These are phyloP conservation scores for Crax fasciolata DNA, from an alignment of 2,797 vertebrate genomes.

Conservation along the genomic window DNA sequence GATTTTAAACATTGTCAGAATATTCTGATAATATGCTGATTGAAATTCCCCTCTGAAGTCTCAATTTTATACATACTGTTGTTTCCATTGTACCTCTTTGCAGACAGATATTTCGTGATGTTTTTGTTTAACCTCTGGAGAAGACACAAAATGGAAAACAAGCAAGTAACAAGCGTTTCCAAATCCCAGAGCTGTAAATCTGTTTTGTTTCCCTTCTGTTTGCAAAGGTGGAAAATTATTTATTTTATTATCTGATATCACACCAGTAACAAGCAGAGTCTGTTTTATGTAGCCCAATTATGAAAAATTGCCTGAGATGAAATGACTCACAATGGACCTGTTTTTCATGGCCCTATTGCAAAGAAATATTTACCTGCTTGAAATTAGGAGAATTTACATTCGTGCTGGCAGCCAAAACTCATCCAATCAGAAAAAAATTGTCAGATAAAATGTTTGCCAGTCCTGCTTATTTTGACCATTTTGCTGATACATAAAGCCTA, in stretches of 20 bases:
- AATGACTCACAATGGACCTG: conserved; percentile 53
- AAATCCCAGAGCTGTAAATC: conserved; percentile 66
- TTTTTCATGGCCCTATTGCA: conserved; percentile 37
- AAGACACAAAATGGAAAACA: conserved; percentile 61
- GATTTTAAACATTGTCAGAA: conserved; percentile 54
- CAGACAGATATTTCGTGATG: conserved; percentile 44
- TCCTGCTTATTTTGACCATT: not conserved
- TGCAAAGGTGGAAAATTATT: conserved; percentile 66
- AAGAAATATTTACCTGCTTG: conserved; percentile 46
- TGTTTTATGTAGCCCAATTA: conserved; percentile 69
- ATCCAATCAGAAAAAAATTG: not conserved
- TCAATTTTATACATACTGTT: conserved; percentile 42
- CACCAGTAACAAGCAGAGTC: conserved; percentile 52
- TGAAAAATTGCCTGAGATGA: conserved; percentile 63
- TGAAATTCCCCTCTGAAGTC: conserved; percentile 57
- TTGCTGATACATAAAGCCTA: not conserved
- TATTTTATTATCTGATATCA: conserved; percentile 69
- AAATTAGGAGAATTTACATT: conserved; percentile 5
- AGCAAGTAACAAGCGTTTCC: conserved; percentile 68
- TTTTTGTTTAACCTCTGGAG: conserved; percentile 72
- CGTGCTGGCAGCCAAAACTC: not conserved
- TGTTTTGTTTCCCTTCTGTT: conserved; percentile 57
- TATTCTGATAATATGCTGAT: conserved; percentile 42
- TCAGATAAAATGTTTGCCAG: not conserved
- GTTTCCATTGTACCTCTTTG: conserved; percentile 40